Evolutionary conservation across 2,888 invertebrate species (phyloP), one percentile per base, ranked within the genome.

Genomic region (Adela reaumurella): DNA sequence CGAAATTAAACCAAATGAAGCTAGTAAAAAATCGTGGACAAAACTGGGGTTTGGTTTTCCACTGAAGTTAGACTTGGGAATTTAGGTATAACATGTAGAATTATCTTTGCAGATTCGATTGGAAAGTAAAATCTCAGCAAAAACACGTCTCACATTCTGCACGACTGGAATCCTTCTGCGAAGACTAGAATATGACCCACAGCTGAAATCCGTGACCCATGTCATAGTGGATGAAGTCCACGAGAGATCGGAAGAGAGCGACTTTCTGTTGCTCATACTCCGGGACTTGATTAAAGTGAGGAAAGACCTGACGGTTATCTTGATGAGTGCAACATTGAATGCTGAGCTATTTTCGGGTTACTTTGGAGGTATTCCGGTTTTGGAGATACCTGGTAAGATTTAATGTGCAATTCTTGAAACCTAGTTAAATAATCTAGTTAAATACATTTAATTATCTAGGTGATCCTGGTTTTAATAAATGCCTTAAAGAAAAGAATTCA

Each of bases 291-390:
- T 94, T 48, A 79, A 80, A 52, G 79, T 85, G 49, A 84, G 92
- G 50, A 83, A 84, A 45, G 88, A 94, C 61, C 70, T 96, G 47
- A 92, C 89, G 58, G 78, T 97, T 1, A 85, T 97, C 59, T 77
- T 97, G 5, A 97, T 97, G 96, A 95, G 94, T 62, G 97, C 97
- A 2, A 94, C 95, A 0, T 67, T 97, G 58, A 95, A 96, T 65
- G 87, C 92, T 1, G 83, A 88, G 28, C 70, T 93, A 49, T 97
- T 97, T 64, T 87, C 90, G 1, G 74, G 86, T 45, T 97, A 97
- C 68, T 97, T 96, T 65, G 82, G 81, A 29, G 83, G 83, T 41
- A 86, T 89, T 50, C 93, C 94, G 2, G 80, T 92, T 44, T 70
- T 95, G 52, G 85, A 89, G 61, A 91, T 92, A 58, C 90, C 93